Base-by-base conservation (phyloP, 2,113 vertebrate genomes). In the Anhinga rufa region DNA sequence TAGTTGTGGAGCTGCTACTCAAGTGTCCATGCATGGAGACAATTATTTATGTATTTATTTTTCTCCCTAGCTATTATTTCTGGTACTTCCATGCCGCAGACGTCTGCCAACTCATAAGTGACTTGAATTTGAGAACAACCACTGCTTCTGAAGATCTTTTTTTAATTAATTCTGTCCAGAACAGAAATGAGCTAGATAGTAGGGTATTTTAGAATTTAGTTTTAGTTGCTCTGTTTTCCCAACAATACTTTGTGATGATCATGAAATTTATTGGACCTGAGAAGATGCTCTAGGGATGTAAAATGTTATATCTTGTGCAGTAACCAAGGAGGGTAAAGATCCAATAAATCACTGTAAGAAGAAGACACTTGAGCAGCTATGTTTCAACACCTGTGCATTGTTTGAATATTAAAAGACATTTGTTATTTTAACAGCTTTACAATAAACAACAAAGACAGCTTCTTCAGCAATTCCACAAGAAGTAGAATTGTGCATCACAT, bases 381-480 rank as follows among this genome's bases (percentile, higher is more conserved):
- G 15, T 49, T 71, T 76, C 46, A 38, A 61, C 4, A 12, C 75
- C 19, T 57, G 3, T 89, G 20, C 12, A 70, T 38, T 95, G 40
- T 25, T 68, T 88, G 44, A 80, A 46, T 95, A 92, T 86, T 98
- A 93, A 98, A 86, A 52, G 5, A 13, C 4, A 58, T 48, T 42
- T 4, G 15, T 97, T 81, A 49, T 97, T 89, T 96, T 82, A 71
- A 94, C 94, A 99, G 99, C 89, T 99, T 99, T 95, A 99, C 99
- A 2, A 99, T 99, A 98, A 99, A 99, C 98, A 99, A 99, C 96
- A 99, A 99, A 96, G 98, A 99, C 93, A 99, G 99, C 26, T 99
- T 99, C 98, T 99, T 99, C 98, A 99, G 99, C 97, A 99, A 99
- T 93, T 99, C 99, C 32, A 99, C 99, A 57, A 98, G 99, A 96